Percentiles rank a stretch among this genome's conserved stretches.
phyloP scores from a whole-genome alignment of 2,888 invertebrate species.

The Labia minor region DNA sequence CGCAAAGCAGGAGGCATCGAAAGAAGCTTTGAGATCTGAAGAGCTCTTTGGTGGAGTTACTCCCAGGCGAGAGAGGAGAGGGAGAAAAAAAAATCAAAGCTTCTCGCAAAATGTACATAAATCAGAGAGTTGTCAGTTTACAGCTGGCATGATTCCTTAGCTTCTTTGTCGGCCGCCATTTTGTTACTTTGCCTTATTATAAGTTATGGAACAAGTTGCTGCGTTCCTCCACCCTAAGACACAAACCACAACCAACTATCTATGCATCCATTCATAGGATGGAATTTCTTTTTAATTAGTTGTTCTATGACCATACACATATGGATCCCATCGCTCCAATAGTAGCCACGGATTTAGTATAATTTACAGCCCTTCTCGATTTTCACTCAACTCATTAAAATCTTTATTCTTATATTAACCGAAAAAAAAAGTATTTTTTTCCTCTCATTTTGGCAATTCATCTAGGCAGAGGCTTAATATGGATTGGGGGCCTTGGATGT shows the following conservation, averaged over 20 bases:
- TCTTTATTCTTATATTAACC: too few species aligned
- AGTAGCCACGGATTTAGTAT: too few species aligned
- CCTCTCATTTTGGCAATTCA: too few species aligned
- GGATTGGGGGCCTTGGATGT: not conserved
- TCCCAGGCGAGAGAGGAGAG: not conserved
- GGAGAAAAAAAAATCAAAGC: not conserved
- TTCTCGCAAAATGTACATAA: not conserved
- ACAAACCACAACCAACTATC: not conserved
- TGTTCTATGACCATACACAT: not conserved
- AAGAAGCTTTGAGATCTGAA: not conserved
- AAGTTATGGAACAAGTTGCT: not conserved
- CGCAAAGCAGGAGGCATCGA: not conserved
- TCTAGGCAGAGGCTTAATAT: not conserved
- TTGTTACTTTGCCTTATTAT: slow-evolving; percentile 13
- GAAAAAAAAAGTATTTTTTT: too few species aligned
- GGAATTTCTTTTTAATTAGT: slow-evolving; percentile 1
- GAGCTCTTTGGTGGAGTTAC: not conserved
- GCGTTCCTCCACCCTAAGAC: not conserved
- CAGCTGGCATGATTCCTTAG: slow-evolving; percentile 13
- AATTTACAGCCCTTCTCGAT: too few species aligned
- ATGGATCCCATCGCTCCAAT: too few species aligned
- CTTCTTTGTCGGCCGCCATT: slow-evolving; percentile 7
- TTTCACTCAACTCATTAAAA: too few species aligned
- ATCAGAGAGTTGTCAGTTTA: slow-evolving; percentile 4
- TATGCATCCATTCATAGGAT: slow-evolving; percentile 13